Conservation (phyloP, 1,140 invertebrate species). For the Nixonia krombeini region DNA sequence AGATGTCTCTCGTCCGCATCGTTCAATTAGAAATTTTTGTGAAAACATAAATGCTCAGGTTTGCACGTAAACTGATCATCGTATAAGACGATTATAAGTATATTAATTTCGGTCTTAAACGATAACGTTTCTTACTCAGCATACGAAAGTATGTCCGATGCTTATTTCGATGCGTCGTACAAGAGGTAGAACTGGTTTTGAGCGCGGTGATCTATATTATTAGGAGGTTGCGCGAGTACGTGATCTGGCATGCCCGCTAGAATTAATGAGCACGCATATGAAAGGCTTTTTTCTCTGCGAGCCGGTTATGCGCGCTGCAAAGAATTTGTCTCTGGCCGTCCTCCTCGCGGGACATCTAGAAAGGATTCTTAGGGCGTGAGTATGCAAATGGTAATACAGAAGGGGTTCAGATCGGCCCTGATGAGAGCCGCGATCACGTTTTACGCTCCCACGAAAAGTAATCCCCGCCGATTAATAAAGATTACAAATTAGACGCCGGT, state of each 20-base stretch:
- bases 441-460: conserved; percentile 13
- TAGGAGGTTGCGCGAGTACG: conserved; percentile 48
- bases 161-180: too few relatives aligned
- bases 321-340: conserved; percentile 54
- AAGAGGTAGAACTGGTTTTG: conserved; percentile 3
- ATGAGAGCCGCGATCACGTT: conserved; percentile 6
- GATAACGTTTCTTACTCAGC: too few relatives aligned
- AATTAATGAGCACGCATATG: conserved; percentile 57
- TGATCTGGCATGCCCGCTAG: conserved; percentile 56
- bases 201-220: conserved; percentile 45
- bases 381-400: conserved; percentile 55
- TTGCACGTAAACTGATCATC: too few relatives aligned
- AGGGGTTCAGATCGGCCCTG: conserved; percentile 11
- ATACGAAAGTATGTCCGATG: too few relatives aligned
- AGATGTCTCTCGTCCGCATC: too few relatives aligned
- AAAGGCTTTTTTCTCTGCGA: conserved; percentile 26
- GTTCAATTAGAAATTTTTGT: too few relatives aligned
- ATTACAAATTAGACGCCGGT: too few relatives aligned
- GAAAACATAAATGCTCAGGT: too few relatives aligned
- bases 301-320: conserved; percentile 34
- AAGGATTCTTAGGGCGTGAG: conserved; percentile 54
- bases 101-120: too few relatives aligned
- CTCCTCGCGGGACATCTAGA: conserved; percentile 39
- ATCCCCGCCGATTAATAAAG: conserved; percentile 16
- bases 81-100: too few relatives aligned